These are phyloP conservation scores for Oxystoma pomonae DNA, from an alignment of 2,888 invertebrate species.

Conservation along the genomic window DNA sequence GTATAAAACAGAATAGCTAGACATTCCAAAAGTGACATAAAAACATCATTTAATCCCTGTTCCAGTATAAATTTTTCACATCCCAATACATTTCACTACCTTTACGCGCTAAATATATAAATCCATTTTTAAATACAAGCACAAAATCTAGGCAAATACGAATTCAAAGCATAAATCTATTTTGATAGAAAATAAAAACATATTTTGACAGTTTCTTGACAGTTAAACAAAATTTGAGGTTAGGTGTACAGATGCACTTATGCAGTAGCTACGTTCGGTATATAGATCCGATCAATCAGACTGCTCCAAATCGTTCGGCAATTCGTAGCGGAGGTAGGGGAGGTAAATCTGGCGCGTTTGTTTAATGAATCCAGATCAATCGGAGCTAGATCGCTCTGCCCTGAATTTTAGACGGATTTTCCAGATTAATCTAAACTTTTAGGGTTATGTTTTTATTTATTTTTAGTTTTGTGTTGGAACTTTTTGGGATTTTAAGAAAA, in stretches of 20 bases:
- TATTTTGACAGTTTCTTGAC: not conserved
- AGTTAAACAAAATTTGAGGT: not conserved
- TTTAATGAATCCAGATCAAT: too few relatives aligned
- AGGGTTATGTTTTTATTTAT: too few relatives aligned
- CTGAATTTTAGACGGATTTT: too few relatives aligned
- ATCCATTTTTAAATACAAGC: not conserved
- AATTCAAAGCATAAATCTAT: not conserved
- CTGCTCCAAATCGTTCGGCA: too few relatives aligned
- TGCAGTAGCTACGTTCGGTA: too few relatives aligned
- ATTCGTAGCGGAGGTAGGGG: too few relatives aligned
- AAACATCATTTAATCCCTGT: not conserved
- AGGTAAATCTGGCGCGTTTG: too few relatives aligned
- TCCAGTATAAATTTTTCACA: not conserved
- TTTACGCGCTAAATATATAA: not conserved
- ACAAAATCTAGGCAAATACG: not conserved
- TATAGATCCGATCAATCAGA: too few relatives aligned
- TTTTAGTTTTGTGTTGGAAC: too few relatives aligned
- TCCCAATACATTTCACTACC: not conserved
- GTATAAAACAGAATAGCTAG: not conserved
- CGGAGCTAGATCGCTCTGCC: too few relatives aligned
- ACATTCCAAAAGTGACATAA: not conserved
- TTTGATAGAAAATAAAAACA: not conserved
- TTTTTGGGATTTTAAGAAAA: too few relatives aligned
- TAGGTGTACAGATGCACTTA: not conserved
- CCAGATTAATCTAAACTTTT: too few relatives aligned